A percentile compares a stretch with the other conserved stretches of the same genome.
These are phyloP conservation scores for Characodon lateralis DNA, from an alignment of 2,797 vertebrate genomes.

Conservation along the genomic window DNA sequence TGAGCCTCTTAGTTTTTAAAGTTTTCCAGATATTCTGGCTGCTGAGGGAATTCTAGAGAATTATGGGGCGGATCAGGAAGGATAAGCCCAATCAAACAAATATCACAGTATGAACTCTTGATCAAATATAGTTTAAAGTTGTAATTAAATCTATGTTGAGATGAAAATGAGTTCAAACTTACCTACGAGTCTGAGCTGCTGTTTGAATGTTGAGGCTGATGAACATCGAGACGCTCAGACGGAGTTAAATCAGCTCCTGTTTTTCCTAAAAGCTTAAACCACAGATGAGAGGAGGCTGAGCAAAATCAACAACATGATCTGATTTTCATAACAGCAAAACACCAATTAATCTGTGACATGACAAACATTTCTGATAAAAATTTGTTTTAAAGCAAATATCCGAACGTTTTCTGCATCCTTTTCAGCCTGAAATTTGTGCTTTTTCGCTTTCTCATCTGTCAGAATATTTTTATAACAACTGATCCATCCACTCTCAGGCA, in stretches of 20 bases:
- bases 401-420: too few relatives aligned
- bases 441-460: too few relatives aligned
- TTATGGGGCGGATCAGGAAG: neutral
- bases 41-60: neutral
- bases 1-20: too few relatives aligned
- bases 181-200: conserved; percentile 21
- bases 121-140: neutral
- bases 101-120: neutral
- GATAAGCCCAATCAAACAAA: neutral
- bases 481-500: too few relatives aligned
- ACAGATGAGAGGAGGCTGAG: conserved; percentile 7
- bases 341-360: neutral
- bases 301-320: conserved; percentile 25
- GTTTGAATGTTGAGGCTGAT: neutral
- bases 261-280: conserved; percentile 40
- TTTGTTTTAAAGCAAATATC: too few relatives aligned
- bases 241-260: neutral
- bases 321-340: conserved; percentile 41
- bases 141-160: neutral
- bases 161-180: neutral
- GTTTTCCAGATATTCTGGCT: too few relatives aligned
- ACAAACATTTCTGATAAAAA: too few relatives aligned
- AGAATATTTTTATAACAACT: too few relatives aligned
- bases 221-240: neutral
- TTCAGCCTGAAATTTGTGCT: too few relatives aligned